A percentile compares a stretch with the other conserved stretches of the same genome.
Evolutionary conservation across 2,797 vertebrate genomes (phyloP).

Genomic region (Brachymystax lenok): DNA sequence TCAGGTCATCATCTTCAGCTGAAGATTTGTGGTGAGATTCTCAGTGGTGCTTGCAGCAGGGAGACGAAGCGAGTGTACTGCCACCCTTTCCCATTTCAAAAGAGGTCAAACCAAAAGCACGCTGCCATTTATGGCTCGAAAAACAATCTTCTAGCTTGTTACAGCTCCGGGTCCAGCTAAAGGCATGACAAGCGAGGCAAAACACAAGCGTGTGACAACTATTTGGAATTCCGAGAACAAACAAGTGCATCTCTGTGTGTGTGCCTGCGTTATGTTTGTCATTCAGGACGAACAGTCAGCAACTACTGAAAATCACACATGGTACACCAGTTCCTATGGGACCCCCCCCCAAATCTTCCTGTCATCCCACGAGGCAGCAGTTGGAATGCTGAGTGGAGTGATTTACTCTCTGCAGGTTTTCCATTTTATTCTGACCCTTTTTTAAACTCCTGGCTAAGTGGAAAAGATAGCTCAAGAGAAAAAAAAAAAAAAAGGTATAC

Average conservation of each 20-base stretch:
- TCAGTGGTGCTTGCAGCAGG: background rate
- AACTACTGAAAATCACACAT: background rate
- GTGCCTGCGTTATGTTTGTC: slow-evolving; percentile 5
- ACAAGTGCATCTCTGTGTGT: slow-evolving; percentile 12
- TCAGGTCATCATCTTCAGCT: background rate
- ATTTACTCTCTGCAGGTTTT: background rate
- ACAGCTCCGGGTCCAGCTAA: slow-evolving; percentile 5
- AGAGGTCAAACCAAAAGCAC: slow-evolving; percentile 10
- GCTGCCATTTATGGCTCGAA: slow-evolving; percentile 20
- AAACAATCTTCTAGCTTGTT: slow-evolving; percentile 3
- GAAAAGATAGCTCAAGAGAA: background rate
- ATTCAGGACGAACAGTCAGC: background rate
- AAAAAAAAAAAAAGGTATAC: background rate
- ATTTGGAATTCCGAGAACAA: slow-evolving; percentile 31
- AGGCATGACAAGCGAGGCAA: slow-evolving; percentile 23
- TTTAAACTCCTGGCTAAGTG: background rate
- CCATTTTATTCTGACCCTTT: background rate
- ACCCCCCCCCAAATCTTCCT: background rate
- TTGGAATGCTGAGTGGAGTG: background rate
- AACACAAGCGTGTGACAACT: slow-evolving; percentile 38
- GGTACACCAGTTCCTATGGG: background rate
- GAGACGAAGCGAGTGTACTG: background rate
- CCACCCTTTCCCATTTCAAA: background rate
- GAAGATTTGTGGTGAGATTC: background rate
- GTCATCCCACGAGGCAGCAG: background rate